A percentile compares a stretch with the other conserved stretches of the same genome.
Evolutionary conservation across 2,888 invertebrate species (phyloP).

Genomic region (Sisyra terminalis): DNA sequence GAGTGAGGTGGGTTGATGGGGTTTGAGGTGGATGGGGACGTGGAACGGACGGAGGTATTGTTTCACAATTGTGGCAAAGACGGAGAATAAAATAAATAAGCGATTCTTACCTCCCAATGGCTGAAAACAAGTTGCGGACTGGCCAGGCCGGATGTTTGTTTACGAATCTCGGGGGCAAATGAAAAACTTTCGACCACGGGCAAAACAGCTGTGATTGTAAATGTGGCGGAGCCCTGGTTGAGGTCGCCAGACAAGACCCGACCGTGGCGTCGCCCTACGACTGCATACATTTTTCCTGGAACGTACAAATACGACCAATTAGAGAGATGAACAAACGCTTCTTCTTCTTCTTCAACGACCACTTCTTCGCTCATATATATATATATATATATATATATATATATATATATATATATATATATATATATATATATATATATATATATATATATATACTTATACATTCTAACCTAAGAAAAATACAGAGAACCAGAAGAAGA

Average conservation of each 20-base stretch:
- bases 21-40: too few relatives aligned
- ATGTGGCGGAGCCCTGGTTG: constrained; percentile 79
- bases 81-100: constrained; percentile 9
- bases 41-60: background rate
- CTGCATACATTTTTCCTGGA: constrained; percentile 78
- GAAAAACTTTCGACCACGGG: constrained; percentile 96
- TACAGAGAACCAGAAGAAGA: too few relatives aligned
- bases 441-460: too few relatives aligned
- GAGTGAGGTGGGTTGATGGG: too few relatives aligned
- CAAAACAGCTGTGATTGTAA: constrained; percentile 73
- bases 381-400: too few relatives aligned
- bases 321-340: too few relatives aligned
- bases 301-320: constrained; percentile 14
- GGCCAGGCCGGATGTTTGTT: constrained; percentile 90
- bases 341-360: too few relatives aligned
- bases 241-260: constrained; percentile 79
- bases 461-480: too few relatives aligned
- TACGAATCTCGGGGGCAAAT: constrained; percentile 86
- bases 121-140: constrained; percentile 91
- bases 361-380: too few relatives aligned
- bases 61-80: background rate
- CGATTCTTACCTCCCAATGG: constrained; percentile 80
- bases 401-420: too few relatives aligned
- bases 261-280: constrained; percentile 74
- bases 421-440: too few relatives aligned